phyloP scores from a whole-genome alignment of 2,888 invertebrate genomes.

The Brenthis daphne region DNA sequence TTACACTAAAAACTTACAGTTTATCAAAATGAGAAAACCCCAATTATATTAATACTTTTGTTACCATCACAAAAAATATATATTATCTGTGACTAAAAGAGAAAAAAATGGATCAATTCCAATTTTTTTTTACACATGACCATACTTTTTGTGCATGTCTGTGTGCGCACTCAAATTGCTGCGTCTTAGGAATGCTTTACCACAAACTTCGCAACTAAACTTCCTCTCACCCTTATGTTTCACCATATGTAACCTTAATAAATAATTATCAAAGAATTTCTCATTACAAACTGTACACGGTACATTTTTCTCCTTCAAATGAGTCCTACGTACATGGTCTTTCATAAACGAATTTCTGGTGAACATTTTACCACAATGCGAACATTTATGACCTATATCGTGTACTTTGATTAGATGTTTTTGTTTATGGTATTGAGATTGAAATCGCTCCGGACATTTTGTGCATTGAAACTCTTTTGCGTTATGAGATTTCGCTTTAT shows the following conservation, averaged over 20 bases:
- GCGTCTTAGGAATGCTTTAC: conserved; percentile 80
- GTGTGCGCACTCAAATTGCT: conserved; percentile 83
- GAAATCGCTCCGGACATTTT: conserved; percentile 71
- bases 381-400: conserved; percentile 69
- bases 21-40: too few relatives aligned
- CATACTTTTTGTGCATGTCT: conserved; percentile 74
- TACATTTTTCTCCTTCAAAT: conserved; percentile 73
- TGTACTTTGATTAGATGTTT: conserved; percentile 78
- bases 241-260: conserved; percentile 74
- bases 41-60: neutral
- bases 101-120: neutral
- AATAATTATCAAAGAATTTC: conserved; percentile 70
- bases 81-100: neutral
- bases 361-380: conserved; percentile 69
- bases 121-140: conserved; percentile 48
- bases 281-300: conserved; percentile 68
- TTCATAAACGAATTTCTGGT: conserved; percentile 75
- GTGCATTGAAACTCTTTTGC: conserved; percentile 70
- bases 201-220: conserved; percentile 81
- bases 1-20: too few relatives aligned
- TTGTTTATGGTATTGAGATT: conserved; percentile 76
- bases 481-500: conserved; percentile 67
- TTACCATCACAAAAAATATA: neutral
- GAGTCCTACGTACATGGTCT: conserved; percentile 68
- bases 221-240: conserved; percentile 79